phyloP scores from a whole-genome alignment of 2,888 invertebrate genomes.

The Tryphoninae sp. region DNA sequence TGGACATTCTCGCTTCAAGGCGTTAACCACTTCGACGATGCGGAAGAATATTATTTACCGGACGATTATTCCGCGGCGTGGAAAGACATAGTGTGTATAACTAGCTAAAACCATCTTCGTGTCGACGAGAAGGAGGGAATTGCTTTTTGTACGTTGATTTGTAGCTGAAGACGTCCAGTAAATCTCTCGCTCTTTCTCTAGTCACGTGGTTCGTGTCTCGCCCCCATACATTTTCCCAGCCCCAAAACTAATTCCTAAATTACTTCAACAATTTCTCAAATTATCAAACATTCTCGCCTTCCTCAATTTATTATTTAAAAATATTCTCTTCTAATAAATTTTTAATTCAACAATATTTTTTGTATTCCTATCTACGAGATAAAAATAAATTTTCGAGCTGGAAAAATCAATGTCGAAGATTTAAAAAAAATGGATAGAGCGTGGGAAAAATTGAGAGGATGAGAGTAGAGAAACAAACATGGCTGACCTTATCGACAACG shows the following conservation, averaged over 20 bases:
- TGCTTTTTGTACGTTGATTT: slow-evolving; percentile 69
- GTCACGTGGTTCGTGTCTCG: slow-evolving; percentile 34
- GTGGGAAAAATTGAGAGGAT: no score
- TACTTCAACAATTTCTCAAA: no score
- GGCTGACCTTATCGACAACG: no score
- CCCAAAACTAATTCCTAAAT: not conserved
- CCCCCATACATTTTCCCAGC: slow-evolving; percentile 38
- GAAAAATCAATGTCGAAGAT: no score
- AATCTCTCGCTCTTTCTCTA: slow-evolving; percentile 56
- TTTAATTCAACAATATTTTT: no score
- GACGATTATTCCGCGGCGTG: slow-evolving; percentile 40
- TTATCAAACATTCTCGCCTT: no score
- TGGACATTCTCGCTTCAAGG: not conserved
- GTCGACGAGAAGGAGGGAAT: slow-evolving; percentile 35
- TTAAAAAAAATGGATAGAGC: no score
- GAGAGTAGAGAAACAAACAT: no score
- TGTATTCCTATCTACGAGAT: no score
- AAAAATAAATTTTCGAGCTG: no score
- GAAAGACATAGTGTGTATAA: not conserved
- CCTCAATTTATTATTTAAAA: no score
- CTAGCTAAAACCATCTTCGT: slow-evolving; percentile 3
- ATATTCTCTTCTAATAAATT: no score
- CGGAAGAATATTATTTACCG: slow-evolving; percentile 28
- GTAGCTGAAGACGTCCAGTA: slow-evolving; percentile 64
- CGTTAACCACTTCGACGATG: not conserved